Base-by-base conservation (phyloP, 1,140 invertebrate genomes). In the Saxidomus purpurata region DNA sequence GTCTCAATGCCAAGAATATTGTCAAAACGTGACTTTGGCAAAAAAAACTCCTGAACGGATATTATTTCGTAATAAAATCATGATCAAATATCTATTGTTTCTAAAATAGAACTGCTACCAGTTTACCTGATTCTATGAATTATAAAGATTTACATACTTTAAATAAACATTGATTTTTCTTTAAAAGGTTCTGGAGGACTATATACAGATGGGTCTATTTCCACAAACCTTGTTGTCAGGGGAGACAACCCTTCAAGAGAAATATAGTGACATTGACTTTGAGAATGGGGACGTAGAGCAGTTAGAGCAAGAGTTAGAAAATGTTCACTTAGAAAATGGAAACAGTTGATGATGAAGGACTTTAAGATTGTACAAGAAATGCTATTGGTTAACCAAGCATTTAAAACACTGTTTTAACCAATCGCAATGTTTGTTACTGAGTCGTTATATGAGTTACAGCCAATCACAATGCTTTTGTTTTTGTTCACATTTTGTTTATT, bases 101-200 rank as follows among this genome's bases (percentile, higher is more conserved):
- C 47, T 47, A 6, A 4, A 31, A 6, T 15, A 28, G 11, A 17
- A 22, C 38, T 8, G 22, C 28, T 13, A 31, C 4, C 55, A 74
- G 31, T 28, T 49, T 38, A 28, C 22, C 1, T n/a, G 34, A 17
- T 91, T 4, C 22, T 9, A 9, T 17, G 36, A 31, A 36, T 74
- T 36, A 61, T 69, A 47, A 11, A 40, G 63, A 3, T 71, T 31
- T 38, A 17, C 63, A 40, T 36, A 55, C n/a, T n/a, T n/a, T n/a
- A n/a, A n/a, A n/a, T n/a, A n/a, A n/a, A n/a, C 47, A 52, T 52
- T 52, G 47, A 11, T 52, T 38, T 38, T 79, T 90, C 91, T n/a
- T n/a, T n/a, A n/a, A 15, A 87, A 95, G 94, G 88, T 95, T 34
- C 63, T 95, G 36, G 90, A 95, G 71, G 94, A 95, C 89, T 95